Evolutionary conservation across 2,113 vertebrate genomes (phyloP), one percentile per base, ranked within the genome.

Genomic region (Hyaena hyaena): DNA sequence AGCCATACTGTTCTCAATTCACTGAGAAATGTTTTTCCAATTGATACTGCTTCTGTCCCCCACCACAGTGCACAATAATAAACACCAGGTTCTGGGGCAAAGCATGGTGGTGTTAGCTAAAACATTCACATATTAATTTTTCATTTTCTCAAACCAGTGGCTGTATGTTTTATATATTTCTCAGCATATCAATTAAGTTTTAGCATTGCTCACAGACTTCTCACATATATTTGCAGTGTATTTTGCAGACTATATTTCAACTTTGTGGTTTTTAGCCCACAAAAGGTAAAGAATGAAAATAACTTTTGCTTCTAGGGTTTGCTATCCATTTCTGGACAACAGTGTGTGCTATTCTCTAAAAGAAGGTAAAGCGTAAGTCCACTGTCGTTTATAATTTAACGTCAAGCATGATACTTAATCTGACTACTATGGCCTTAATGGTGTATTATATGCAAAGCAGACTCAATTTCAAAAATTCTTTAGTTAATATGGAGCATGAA

Each of bases 11-110:
- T 98, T 98, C 97, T 98, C 97, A 96, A 66, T 93, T 97, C 80
- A 50, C 92, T 74, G 97, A 98, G 96, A 98, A 98, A 97, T 94
- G 93, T 98, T 98, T 98, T 98, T 95, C 97, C 98, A 97, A 83
- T 88, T 95, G 98, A 98, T 98, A 90, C 80, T 45, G 76, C 95
- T 98, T 97, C 98, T 98, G 97, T 98, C 98, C 98, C 98, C 97
- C 98, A 95, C 93, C 96, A 97, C 98, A 97, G 83, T 66, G 97
- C 96, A 96, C 93, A 98, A 98, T 98, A 98, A 98, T 98, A 98
- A 98, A 98, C 98, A 98, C 97, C 94, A 98, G 98, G 79, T 98
- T 98, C 93, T 97, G 96, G 94, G 96, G 88, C 77, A 98, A 97
- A 97, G 89, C 2, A 0, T 24, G 90, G 3, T 0, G 0, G 3